Percentiles rank a stretch among this genome's conserved stretches.
phyloP scores from a whole-genome alignment of 2,113 vertebrate species.

The Setophaga coronata region DNA sequence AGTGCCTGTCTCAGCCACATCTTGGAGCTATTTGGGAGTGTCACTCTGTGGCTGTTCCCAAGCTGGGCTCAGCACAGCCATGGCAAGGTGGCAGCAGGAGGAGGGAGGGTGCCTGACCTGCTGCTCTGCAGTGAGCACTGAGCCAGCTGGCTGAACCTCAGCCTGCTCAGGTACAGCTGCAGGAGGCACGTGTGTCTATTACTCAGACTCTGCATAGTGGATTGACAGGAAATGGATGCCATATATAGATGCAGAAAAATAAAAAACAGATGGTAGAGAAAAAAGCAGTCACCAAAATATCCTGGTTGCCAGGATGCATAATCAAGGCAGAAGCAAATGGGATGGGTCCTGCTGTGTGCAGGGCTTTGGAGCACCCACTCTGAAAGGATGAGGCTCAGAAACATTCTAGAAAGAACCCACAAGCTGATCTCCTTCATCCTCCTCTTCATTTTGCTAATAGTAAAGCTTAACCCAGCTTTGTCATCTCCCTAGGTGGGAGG shows the following conservation, averaged over 20 bases:
- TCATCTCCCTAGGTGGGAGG: neutral
- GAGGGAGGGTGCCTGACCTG: neutral
- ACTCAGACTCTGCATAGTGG: neutral
- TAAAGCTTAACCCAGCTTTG: slow-evolving; percentile 33
- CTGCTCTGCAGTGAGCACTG: neutral
- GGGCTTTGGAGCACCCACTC: neutral
- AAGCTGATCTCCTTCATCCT: slow-evolving; percentile 13
- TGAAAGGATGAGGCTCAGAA: neutral
- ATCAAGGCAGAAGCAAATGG: neutral
- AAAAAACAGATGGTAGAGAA: neutral
- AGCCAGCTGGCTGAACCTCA: neutral
- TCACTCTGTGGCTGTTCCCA: fast-evolving
- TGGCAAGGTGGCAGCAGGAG: neutral
- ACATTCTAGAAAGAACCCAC: slow-evolving; percentile 9
- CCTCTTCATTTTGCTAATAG: slow-evolving; percentile 32
- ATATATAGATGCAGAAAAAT: neutral
- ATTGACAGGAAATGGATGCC: neutral
- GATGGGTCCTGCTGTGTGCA: neutral
- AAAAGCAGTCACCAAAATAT: neutral
- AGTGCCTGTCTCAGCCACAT: fast-evolving
- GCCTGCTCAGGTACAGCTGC: neutral
- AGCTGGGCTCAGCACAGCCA: neutral
- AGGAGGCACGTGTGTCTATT: neutral
- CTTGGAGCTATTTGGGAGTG: neutral
- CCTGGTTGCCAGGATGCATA: neutral